Evolutionary conservation across 2,888 invertebrate genomes (phyloP).

Genomic region (Hypsopygia costalis): DNA sequence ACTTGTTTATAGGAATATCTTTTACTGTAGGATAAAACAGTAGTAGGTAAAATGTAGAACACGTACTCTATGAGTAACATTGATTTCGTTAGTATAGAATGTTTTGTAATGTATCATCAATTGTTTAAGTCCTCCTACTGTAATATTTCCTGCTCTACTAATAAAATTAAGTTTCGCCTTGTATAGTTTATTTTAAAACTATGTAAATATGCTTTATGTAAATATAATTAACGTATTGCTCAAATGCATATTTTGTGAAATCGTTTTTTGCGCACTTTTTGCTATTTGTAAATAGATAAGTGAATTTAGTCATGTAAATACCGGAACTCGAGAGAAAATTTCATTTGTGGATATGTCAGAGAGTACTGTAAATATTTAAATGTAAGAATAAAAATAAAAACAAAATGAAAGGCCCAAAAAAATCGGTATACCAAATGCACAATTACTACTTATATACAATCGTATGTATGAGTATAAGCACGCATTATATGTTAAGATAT

Average conservation of each 20-base stretch:
- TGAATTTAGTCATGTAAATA: conserved; percentile 42
- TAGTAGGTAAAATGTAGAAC: conserved; percentile 17
- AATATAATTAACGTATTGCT: conserved; percentile 76
- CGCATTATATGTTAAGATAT: conserved; percentile 40
- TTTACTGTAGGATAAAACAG: conserved; percentile 20
- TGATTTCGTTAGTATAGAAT: conserved; percentile 7
- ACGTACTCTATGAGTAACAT: conserved; percentile 14
- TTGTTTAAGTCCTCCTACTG: conserved; percentile 4
- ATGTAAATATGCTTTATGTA: conserved; percentile 67
- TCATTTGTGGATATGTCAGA: conserved; percentile 31
- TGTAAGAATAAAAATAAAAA: conserved; percentile 54
- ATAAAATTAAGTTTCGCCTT: conserved; percentile 3
- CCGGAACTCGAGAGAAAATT: conserved; percentile 53
- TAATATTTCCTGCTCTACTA: conserved; percentile 13
- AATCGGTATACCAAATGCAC: conserved; percentile 73
- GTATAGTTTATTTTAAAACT: conserved; percentile 29
- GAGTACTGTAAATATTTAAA: conserved; percentile 26
- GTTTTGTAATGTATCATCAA: neutral
- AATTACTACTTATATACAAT: conserved; percentile 63
- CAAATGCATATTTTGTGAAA: conserved; percentile 80
- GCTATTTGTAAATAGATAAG: conserved; percentile 71
- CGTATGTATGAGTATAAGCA: conserved; percentile 53
- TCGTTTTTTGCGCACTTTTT: conserved; percentile 78
- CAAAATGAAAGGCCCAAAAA: conserved; percentile 68
- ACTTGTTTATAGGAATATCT: conserved; percentile 46